Evolutionary conservation across 2,113 vertebrate genomes (phyloP), one percentile per base, ranked within the genome.

Genomic region (Tenebrosternarchus preto): DNA sequence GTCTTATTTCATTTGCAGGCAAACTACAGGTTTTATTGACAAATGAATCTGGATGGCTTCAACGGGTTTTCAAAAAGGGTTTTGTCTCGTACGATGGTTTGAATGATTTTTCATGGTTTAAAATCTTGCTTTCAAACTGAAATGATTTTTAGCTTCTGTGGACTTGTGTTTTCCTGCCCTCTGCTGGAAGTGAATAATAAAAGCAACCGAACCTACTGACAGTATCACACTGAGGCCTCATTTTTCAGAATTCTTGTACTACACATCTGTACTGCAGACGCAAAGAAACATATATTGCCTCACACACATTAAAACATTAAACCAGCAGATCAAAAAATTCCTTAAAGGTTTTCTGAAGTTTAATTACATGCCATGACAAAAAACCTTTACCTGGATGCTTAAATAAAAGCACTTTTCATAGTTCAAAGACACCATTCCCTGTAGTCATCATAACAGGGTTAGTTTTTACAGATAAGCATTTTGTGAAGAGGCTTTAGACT

Each of bases 401-500:
- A 61, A 63, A 55, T 63, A 25, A 66, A 68, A 59, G 15, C 31
- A 46, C 50, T 75, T 2, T 69, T 60, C 76, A 46, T 68, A 68
- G 77, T 64, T 75, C n/a, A 43, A n/a, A 53, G 22, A 69, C 64
- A 79, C 12, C 24, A 11, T 73, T 59, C 19, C 20, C 25, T 57
- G 73, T 72, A 80, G 77, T 80, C 67, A 43, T 59, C 76, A 36
- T 77, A 78, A 79, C 60, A 50, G 77, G 24, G 15, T 31, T n/a
- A 36, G 33, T 2, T 15, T 31, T 74, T 75, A 68, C 36, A 69
- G 59, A 60, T 72, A 70, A 78, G 3, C 56, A 25, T n/a, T 82
- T 83, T 75, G 71, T 81, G 67, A 86, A 82, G 78, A 73, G 67
- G 43, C 69, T 74, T 83, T 78, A 82, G 46, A 55, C 77, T 83